Base-by-base conservation (phyloP, 2,888 invertebrate genomes). In the Eilema griseolum region DNA sequence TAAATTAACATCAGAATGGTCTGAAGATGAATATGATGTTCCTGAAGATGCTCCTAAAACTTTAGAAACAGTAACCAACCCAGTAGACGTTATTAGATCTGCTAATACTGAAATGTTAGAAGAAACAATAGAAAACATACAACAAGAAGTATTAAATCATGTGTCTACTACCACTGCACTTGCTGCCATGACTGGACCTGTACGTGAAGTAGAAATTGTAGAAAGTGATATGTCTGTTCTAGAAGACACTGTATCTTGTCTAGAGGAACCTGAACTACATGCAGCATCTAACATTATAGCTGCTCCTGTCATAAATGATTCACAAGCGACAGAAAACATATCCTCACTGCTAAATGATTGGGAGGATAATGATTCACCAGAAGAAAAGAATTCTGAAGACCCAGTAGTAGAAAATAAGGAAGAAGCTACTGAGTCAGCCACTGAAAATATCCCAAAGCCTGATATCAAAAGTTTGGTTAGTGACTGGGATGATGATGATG, bases 401-500 rank as follows among this genome's bases (percentile, higher is more conserved):
- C 14, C 74, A 67, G 71, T 74, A 70, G 60, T 56, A 61, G 75
- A 70, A 62, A 80, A 81, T 72, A 83, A 78, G 57, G 75, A 57
- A 72, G 67, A 61, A 62, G 10, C 59, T 69, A 72, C 59, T 66
- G 74, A 70, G 60, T 61, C 33, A 67, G 67, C 73, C 65, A 70
- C 61, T 64, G 70, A 65, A 31, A 81, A 79, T 65, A 68, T 81
- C 63, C 84, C 78, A n/a, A 90, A 91, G 77, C 85, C 87, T 76
- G 88, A 92, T 71, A 93, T 95, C 24, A 93, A 93, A 80, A 95
- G 87, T 72, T 86, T 95, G 74, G 95, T 95, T 24, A 95, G 95
- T 81, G 95, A 95, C 81, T 95, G 95, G 95, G 95, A 95, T 81
- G 95, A 95, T 71, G 94, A 93, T 52, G 93, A 94, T 2, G 93